These are phyloP conservation scores for Phyllotreta cruciferae DNA, from an alignment of 2,888 invertebrate species.

Conservation along the genomic window DNA sequence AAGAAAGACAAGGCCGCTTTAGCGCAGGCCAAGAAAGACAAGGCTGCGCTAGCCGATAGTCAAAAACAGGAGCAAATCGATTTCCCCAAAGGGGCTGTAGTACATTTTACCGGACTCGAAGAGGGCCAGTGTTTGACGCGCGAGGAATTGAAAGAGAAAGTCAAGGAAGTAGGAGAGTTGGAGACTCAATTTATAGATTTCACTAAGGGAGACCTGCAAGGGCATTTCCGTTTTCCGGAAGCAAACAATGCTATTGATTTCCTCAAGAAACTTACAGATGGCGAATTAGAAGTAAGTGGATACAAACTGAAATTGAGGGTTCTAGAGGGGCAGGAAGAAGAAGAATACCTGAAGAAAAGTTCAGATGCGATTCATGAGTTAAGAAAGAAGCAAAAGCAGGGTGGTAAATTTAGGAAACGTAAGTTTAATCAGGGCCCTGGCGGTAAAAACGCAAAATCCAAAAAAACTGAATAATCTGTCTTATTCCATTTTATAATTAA, in stretches of 20 bases:
- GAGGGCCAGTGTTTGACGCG: slow-evolving; percentile 66
- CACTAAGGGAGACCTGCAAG: slow-evolving; percentile 75
- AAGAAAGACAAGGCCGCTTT: slow-evolving; percentile 70
- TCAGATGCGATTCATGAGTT: slow-evolving; percentile 65
- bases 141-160: slow-evolving; percentile 72
- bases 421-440: slow-evolving; percentile 51
- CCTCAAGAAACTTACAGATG: slow-evolving; percentile 69
- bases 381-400: slow-evolving; percentile 61
- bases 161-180: slow-evolving; percentile 66
- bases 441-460: slow-evolving; percentile 31
- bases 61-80: slow-evolving; percentile 57
- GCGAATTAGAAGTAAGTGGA: slow-evolving; percentile 54
- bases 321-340: slow-evolving; percentile 77
- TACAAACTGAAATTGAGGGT: slow-evolving; percentile 63
- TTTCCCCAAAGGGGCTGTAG: slow-evolving; percentile 76
- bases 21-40: slow-evolving; percentile 62
- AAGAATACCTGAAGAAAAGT: slow-evolving; percentile 69
- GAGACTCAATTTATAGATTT: slow-evolving; percentile 80
- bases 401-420: slow-evolving; percentile 51
- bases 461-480: slow-evolving; percentile 20
- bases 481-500: too few relatives aligned
- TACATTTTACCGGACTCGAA: slow-evolving; percentile 72
- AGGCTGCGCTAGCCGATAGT: slow-evolving; percentile 54
- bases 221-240: slow-evolving; percentile 74
- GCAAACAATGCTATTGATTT: slow-evolving; percentile 74